Evolutionary conservation across 2,888 invertebrate genomes (phyloP).

Genomic region (Xylocampa areola): DNA sequence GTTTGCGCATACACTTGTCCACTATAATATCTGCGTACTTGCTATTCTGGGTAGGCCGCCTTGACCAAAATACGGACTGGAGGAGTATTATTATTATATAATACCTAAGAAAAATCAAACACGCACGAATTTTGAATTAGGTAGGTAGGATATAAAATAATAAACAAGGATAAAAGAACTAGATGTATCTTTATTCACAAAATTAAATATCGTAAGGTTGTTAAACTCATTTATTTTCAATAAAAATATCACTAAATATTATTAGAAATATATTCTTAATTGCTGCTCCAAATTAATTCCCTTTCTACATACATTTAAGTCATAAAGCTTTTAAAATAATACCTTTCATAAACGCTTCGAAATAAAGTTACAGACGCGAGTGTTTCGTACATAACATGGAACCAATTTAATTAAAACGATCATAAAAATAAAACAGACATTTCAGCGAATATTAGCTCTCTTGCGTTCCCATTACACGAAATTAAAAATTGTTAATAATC

Average conservation of each 20-base stretch:
- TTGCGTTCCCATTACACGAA: constrained; percentile 26
- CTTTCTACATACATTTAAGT: constrained; percentile 7
- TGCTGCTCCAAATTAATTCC: background rate
- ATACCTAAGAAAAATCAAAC: too few relatives aligned
- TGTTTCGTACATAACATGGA: constrained; percentile 15
- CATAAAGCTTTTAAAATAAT: constrained; percentile 20
- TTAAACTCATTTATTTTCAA: constrained; percentile 15
- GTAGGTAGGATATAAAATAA: too few relatives aligned
- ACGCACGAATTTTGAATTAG: too few relatives aligned
- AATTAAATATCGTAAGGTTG: background rate
- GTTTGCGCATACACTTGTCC: too few relatives aligned
- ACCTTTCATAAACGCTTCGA: constrained; percentile 14
- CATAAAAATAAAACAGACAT: constrained; percentile 23
- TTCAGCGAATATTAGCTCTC: constrained; percentile 37
- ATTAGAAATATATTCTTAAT: background rate
- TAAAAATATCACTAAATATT: background rate
- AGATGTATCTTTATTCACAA: too few relatives aligned
- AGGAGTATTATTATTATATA: too few relatives aligned
- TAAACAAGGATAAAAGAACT: too few relatives aligned
- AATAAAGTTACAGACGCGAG: constrained; percentile 17
- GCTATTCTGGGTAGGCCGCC: too few relatives aligned
- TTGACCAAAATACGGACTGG: too few relatives aligned
- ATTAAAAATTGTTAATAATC: constrained; percentile 38
- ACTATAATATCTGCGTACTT: too few relatives aligned
- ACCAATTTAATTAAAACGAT: constrained; percentile 38